These are phyloP conservation scores for Chelon auratus DNA, from an alignment of 2,797 vertebrate genomes.

Conservation along the genomic window DNA sequence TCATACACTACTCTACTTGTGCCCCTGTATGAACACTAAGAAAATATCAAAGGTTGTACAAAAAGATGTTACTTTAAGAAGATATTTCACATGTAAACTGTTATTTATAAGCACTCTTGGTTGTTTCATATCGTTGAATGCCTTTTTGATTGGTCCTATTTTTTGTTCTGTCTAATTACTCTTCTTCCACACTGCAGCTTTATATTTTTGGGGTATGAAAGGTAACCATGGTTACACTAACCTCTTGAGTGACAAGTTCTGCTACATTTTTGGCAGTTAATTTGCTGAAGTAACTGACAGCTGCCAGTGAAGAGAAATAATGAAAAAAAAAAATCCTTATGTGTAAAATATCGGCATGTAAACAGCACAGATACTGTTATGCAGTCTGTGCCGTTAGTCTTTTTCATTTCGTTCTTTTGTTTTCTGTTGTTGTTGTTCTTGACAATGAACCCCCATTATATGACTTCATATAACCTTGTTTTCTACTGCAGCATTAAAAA, in stretches of 20 bases:
- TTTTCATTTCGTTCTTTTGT: conserved; percentile 74
- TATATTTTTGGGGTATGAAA: conserved; percentile 95
- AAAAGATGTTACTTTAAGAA: conserved; percentile 98
- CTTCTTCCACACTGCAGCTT: conserved; percentile 97
- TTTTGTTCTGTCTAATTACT: conserved; percentile 94
- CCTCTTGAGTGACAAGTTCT: conserved; percentile 93
- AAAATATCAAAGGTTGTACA: conserved; percentile 93
- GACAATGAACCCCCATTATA: conserved; percentile 98
- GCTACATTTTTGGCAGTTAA: conserved; percentile 96
- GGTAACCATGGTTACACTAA: conserved; percentile 98
- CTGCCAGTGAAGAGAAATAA: conserved; percentile 91
- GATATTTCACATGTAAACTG: conserved; percentile 93
- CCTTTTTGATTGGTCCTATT: conserved; percentile 82
- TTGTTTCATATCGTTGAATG: conserved; percentile 94
- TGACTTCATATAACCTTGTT: conserved; percentile 99
- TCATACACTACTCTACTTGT: conserved; percentile 88
- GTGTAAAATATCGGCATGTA: conserved; percentile 99
- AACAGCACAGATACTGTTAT: conserved; percentile 97
- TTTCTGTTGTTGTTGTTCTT: conserved; percentile 93
- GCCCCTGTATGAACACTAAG: conserved; percentile 93
- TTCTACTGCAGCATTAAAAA: conserved; percentile 99
- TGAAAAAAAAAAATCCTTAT: conserved; percentile 83
- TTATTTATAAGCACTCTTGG: conserved; percentile 95
- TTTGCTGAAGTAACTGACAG: conserved; percentile 99
- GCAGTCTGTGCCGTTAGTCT: conserved; percentile 92